Evolutionary conservation across 2,888 invertebrate species (phyloP).

Genomic region (Caenorhabditis auriculariae): DNA sequence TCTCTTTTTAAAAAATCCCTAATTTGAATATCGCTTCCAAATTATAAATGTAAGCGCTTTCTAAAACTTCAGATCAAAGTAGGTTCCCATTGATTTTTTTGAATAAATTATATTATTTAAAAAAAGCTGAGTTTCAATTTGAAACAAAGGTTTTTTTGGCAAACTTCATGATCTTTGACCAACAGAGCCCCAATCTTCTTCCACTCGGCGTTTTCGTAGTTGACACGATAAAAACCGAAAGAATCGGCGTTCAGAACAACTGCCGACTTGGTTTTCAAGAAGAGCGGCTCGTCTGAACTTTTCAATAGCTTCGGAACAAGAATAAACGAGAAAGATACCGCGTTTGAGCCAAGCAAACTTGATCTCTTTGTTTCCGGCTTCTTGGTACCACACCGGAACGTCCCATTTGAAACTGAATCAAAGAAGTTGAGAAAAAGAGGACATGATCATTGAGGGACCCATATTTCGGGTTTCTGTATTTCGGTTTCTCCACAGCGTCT

Average conservation of each 20-base stretch:
- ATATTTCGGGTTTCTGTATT: conserved; percentile 32
- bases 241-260: conserved; percentile 6
- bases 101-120: no score
- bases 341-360: conserved; percentile 20
- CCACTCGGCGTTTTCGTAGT: conserved; percentile 4
- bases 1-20: no score
- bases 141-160: no score
- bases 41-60: no score
- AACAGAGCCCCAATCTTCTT: conserved; percentile 29
- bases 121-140: no score
- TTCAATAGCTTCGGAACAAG: background rate
- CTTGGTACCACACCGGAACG: conserved; percentile 66
- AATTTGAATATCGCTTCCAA: no score
- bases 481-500: conserved; percentile 18
- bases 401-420: conserved; percentile 42
- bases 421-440: background rate
- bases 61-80: no score
- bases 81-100: no score
- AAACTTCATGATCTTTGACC: conserved; percentile 32
- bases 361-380: conserved; percentile 68
- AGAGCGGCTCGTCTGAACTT: conserved; percentile 1
- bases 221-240: conserved; percentile 2
- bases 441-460: conserved; percentile 15
- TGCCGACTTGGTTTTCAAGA: background rate
- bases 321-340: conserved; percentile 8